These are phyloP conservation scores for Merluccius polli DNA, from an alignment of 2,797 vertebrate species.

Conservation along the genomic window DNA sequence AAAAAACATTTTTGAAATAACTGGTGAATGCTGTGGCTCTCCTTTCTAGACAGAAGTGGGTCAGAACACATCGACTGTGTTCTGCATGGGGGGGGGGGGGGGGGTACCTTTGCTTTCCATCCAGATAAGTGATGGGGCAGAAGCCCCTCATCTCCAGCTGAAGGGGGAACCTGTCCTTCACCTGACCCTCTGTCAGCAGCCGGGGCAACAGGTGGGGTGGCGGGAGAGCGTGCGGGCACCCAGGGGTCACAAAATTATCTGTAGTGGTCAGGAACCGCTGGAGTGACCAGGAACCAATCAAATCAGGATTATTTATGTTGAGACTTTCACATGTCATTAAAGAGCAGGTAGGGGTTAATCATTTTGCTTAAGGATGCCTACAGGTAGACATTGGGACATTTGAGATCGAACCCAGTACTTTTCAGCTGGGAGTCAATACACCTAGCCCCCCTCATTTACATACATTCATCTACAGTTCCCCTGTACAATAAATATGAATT, in stretches of 20 bases:
- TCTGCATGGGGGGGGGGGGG: slow-evolving; percentile 19
- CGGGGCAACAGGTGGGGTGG: slow-evolving; percentile 74
- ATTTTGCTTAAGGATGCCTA: neutral
- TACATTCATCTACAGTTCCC: neutral
- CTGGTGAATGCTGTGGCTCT: neutral
- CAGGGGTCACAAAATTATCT: slow-evolving; percentile 79
- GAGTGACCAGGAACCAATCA: neutral
- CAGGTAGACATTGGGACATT: neutral
- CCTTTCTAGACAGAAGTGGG: neutral
- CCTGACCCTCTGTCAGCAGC: slow-evolving; percentile 73
- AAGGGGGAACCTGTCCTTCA: slow-evolving; percentile 80
- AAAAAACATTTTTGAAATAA: neutral
- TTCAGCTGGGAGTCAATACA: neutral
- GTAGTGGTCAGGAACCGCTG: slow-evolving; percentile 85
- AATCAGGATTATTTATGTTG: neutral
- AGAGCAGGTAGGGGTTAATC: neutral
- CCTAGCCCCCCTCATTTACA: neutral
- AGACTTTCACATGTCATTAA: neutral
- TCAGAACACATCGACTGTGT: neutral
- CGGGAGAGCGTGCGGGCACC: slow-evolving; percentile 78
- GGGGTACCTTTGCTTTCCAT: slow-evolving; percentile 85
- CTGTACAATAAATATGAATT: no score
- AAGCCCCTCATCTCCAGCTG: slow-evolving; percentile 87
- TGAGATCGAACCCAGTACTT: neutral
- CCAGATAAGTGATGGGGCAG: slow-evolving; percentile 89